Evolutionary conservation across 2,888 invertebrate genomes (phyloP).

Genomic region (Andrena praecox): DNA sequence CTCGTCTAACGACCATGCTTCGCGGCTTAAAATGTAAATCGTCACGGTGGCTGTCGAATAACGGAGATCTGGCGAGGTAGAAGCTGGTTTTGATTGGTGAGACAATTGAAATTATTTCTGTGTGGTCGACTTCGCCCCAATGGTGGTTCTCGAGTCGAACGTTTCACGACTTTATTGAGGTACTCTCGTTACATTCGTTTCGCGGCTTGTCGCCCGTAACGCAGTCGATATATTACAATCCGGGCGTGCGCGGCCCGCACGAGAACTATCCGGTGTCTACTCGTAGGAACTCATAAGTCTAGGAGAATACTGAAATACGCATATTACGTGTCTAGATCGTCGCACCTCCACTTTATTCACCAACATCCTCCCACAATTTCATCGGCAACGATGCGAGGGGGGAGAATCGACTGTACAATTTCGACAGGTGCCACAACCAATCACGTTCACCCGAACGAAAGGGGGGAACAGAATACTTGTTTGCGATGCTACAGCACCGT

Average conservation of each 20-base stretch:
- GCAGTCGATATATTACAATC: neutral
- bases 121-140: neutral
- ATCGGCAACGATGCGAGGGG: neutral
- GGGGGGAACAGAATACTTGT: neutral
- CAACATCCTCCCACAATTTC: neutral
- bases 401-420: neutral
- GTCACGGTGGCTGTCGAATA: neutral
- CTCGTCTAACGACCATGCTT: conserved; percentile 1
- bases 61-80: neutral
- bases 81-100: neutral
- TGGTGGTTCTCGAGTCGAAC: neutral
- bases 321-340: neutral
- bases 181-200: conserved; percentile 11
- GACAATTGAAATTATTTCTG: neutral
- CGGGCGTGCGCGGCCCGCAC: no score
- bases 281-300: conserved; percentile 47
- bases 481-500: neutral
- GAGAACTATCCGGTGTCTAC: no score
- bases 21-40: conserved; percentile 3
- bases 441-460: neutral
- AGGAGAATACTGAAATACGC: conserved; percentile 11
- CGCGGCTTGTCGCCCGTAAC: neutral
- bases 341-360: conserved; percentile 5
- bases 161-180: conserved; percentile 13
- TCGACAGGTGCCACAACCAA: neutral